Evolutionary conservation across 2,797 vertebrate genomes (phyloP).

Genomic region (Catamblyrhynchus diadema): DNA sequence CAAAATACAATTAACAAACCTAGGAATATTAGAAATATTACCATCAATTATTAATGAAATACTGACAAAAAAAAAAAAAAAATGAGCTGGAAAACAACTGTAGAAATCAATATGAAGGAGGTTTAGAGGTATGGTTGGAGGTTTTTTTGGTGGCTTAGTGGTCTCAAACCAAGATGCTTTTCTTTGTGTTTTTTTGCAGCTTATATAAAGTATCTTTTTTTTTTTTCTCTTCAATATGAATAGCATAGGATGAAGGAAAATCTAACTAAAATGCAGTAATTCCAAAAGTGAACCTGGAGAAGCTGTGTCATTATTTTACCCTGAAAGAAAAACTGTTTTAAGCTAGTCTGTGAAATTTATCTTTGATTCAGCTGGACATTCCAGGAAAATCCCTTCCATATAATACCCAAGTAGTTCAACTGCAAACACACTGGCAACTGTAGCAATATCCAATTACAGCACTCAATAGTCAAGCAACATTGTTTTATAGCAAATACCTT

Average conservation of each 20-base stretch:
- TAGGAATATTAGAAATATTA: not conserved
- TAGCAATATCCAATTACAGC: not conserved
- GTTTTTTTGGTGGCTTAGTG: not conserved
- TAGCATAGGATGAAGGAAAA: not conserved
- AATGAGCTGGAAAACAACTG: not conserved
- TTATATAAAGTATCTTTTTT: not conserved
- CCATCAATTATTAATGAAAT: not conserved
- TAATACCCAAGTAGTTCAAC: not conserved
- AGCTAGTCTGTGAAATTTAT: not conserved
- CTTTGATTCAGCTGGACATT: not conserved
- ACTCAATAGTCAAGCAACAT: not conserved
- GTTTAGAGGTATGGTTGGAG: not conserved
- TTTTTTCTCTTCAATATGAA: not conserved
- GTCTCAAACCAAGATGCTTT: not conserved
- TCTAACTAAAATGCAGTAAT: fast-evolving
- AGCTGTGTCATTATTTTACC: not conserved
- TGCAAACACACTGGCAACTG: not conserved
- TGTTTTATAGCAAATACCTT: not conserved
- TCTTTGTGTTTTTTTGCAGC: fast-evolving
- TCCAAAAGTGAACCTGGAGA: not conserved
- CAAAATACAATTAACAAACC: not conserved
- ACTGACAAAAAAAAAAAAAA: not conserved
- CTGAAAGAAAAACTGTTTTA: not conserved
- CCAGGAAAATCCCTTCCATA: not conserved
- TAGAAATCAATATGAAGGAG: not conserved